phyloP scores from a whole-genome alignment of 2,888 invertebrate genomes.

The Bibio marci region DNA sequence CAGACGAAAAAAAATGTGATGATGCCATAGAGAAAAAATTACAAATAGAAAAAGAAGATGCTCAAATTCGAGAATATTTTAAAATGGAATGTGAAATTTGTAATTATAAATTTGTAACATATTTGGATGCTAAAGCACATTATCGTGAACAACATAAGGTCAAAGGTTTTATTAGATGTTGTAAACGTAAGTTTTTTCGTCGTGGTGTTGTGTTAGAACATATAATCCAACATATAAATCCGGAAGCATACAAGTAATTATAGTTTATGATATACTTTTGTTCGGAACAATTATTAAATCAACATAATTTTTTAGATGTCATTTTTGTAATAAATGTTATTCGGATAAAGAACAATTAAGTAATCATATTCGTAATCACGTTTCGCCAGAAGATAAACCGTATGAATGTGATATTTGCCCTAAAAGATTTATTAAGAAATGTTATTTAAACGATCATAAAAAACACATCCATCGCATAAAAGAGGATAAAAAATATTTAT shows the following conservation, averaged over 20 bases:
- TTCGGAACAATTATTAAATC: too few relatives aligned
- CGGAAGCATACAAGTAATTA: constrained; percentile 25
- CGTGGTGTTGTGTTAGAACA: constrained; percentile 24
- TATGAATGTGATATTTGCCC: constrained; percentile 22
- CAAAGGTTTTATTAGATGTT: constrained; percentile 23
- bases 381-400: background rate
- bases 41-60: constrained; percentile 11
- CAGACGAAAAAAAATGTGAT: too few relatives aligned
- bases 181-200: constrained; percentile 24
- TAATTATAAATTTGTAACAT: constrained; percentile 16
- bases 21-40: too few relatives aligned
- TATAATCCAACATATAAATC: constrained; percentile 24
- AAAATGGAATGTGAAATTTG: constrained; percentile 23
- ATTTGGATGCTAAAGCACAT: constrained; percentile 21
- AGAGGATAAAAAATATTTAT: too few relatives aligned
- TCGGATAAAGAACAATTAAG: constrained; percentile 24
- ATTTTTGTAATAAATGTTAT: background rate
- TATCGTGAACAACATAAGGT: constrained; percentile 20
- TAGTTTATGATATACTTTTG: too few relatives aligned
- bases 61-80: constrained; percentile 22
- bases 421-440: constrained; percentile 20
- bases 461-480: constrained; percentile 14
- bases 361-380: constrained; percentile 14
- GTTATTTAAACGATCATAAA: constrained; percentile 22
- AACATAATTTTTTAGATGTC: too few relatives aligned